Base-by-base conservation (phyloP, 30 jellyfish, hydroid and myxozoan species). In the Morbakka virulenta region DNA sequence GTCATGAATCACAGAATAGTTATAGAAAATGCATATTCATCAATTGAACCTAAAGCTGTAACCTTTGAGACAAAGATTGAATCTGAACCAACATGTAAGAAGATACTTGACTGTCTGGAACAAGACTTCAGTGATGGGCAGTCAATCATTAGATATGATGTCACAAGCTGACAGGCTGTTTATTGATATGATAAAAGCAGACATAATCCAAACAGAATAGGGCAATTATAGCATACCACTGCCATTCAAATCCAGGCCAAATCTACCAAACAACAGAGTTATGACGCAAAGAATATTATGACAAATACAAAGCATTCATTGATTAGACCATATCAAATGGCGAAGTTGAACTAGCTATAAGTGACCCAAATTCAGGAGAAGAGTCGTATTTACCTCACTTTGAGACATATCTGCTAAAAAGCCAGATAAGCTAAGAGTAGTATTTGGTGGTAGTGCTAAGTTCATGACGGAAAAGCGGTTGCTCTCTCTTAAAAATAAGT, bases 351-450 rank as follows among this genome's bases (percentile, higher is more conserved):
- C 76, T 67, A 31, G 74, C 76, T 26, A 24, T 52, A 67, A 35
- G 75, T 72, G 72, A 63, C 35, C 28, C 28, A 33, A 50, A 57
- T 35, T 48, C 35, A 31, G 71, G 51, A 50, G 77, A n/a, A 20
- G 68, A 47, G 20, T 83, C 68, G 93, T 86, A 77, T 78, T 17
- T 86, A n/a, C 94, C 96, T 9, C 72, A 52, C 31, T 67, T 0
- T 64, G 96, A 35, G 30, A n/a, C n/a, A n/a, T 92, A 77, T 32
- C 79, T 41, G 87, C 88, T 31, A 86, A 32, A 83, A 86, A 86
- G 71, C 87, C 95, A 29, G 89, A 62, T 35, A 72, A 83, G 86
- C 72, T 83, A 53, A 65, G 95, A 76, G 87, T 75, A 12, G 95
- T 74, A 28, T 83, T 33, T 36, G 89, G 74, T 50, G 73, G 77